A percentile compares a stretch with the other conserved stretches of the same genome.
phyloP scores from a whole-genome alignment of 2,797 vertebrate genomes.

The Neostethus bicornis region DNA sequence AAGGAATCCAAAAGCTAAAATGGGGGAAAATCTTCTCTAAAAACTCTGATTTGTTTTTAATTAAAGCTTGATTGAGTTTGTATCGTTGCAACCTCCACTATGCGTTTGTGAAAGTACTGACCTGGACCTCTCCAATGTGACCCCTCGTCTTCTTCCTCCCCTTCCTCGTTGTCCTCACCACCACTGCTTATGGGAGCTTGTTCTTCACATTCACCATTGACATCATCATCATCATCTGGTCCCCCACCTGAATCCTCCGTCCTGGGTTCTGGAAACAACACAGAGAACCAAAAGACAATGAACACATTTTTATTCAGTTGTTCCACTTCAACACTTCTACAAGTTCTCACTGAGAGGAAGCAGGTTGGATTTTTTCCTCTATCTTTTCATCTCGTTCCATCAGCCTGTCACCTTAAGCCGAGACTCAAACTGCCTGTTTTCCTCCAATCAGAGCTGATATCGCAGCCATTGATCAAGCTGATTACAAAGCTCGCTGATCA shows the following conservation, averaged over 20 bases:
- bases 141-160: constrained; percentile 55
- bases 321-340: constrained; percentile 10
- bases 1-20: no score
- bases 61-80: no score
- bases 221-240: constrained; percentile 63
- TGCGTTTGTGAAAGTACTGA: constrained; percentile 59
- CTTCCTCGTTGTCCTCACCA: constrained; percentile 59
- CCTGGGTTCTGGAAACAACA: constrained; percentile 64
- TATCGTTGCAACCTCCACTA: neutral
- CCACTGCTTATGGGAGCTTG: constrained; percentile 51
- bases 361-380: constrained; percentile 19
- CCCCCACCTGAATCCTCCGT: constrained; percentile 67
- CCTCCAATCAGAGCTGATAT: constrained; percentile 69
- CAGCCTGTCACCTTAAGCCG: constrained; percentile 59
- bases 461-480: constrained; percentile 67
- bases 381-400: constrained; percentile 32
- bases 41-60: no score
- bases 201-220: constrained; percentile 48
- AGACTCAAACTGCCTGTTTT: constrained; percentile 53
- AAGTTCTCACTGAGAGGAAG: constrained; percentile 10
- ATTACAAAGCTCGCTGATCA: constrained; percentile 72
- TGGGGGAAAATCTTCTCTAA: no score
- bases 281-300: constrained; percentile 2
- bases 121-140: constrained; percentile 87
- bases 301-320: constrained; percentile 31